Evolutionary conservation across 2,797 vertebrate genomes (phyloP), one percentile per base, ranked within the genome.

Genomic region (Pseudocheirus occidentalis): DNA sequence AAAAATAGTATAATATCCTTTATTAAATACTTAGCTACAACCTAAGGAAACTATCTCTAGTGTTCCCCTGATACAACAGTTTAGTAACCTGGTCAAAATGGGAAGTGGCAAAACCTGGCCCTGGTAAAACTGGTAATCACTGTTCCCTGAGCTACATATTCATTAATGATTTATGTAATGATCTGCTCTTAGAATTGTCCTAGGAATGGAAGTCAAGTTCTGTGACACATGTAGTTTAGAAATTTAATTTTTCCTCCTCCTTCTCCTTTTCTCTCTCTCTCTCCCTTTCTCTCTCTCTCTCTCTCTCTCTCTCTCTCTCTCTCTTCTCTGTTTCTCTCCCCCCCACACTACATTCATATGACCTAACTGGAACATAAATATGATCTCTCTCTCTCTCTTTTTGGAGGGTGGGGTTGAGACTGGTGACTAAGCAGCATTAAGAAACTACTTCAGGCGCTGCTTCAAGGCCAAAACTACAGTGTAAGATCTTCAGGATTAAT

Each of bases 371-470:
- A 81, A 81, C 66, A 81, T 81, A 24, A 81, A 46, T 24, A 10
- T 46, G 21, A 81, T 46, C 66, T 46, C 18, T 40, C 7, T 46
- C 18, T 40, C 7, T 73, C 59, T 31, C 27, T 59, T 59, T 81
- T 73, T 2, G n/a, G n/a, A 18, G 40, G n/a, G 6, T 31, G 59
- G 55, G 27, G 90, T 93, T 92, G 90, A 94, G 56, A 18, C 73
- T 91, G 81, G 87, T 96, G 58, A 87, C 94, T 57, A n/a, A 73
- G n/a, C 66, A 73, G 18, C 34, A 40, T 73, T 73, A 73, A 46
- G 66, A 46, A 81, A 24, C 66, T 40, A 90, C n/a, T 90, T 73
- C 53, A 46, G 29, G 66, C 59, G 73, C 90, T 87, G 59, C 52
- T 40, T 34, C 90, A 62, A 24, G 93, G 87, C 94, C n/a, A 46